A percentile compares a stretch with the other conserved stretches of the same genome.
phyloP scores from a whole-genome alignment of 2,113 vertebrate genomes.

The Eulemur rufifrons region DNA sequence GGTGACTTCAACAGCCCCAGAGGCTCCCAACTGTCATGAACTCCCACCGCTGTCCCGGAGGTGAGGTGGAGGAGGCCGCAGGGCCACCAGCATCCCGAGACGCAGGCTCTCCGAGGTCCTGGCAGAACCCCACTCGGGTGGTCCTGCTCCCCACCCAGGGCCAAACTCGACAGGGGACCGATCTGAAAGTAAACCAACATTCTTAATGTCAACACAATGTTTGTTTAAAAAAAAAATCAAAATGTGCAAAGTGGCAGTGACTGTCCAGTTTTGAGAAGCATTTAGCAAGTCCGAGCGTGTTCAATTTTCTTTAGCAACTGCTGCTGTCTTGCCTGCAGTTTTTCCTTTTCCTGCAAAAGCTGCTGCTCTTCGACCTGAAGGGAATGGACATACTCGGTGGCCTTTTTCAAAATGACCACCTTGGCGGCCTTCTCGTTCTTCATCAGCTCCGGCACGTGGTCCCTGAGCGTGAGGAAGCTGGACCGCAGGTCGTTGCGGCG shows the following conservation, averaged over 20 bases:
- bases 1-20: constrained; percentile 86
- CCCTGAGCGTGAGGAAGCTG: constrained; percentile 96
- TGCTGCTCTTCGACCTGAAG: constrained; percentile 93
- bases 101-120: constrained; percentile 78
- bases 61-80: background rate
- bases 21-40: constrained; percentile 80
- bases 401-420: constrained; percentile 99
- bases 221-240: constrained; percentile 84
- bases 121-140: constrained; percentile 68
- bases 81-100: background rate
- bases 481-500: constrained; percentile 98
- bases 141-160: constrained; percentile 80
- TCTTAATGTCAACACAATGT: constrained; percentile 97
- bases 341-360: constrained; percentile 94
- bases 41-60: constrained; percentile 76
- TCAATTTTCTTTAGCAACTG: constrained; percentile 94
- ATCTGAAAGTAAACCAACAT: constrained; percentile 98
- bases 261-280: constrained; percentile 84
- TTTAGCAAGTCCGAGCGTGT: constrained; percentile 95
- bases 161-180: constrained; percentile 84
- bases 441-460: constrained; percentile 97
- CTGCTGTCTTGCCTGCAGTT: constrained; percentile 90
- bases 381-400: constrained; percentile 94
- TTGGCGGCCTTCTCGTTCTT: constrained; percentile 98
- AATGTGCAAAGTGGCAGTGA: constrained; percentile 92